A percentile compares a stretch with the other conserved stretches of the same genome.
These are phyloP conservation scores for Onychomys arenicola DNA, from an alignment of 2,797 vertebrate species.

Conservation along the genomic window DNA sequence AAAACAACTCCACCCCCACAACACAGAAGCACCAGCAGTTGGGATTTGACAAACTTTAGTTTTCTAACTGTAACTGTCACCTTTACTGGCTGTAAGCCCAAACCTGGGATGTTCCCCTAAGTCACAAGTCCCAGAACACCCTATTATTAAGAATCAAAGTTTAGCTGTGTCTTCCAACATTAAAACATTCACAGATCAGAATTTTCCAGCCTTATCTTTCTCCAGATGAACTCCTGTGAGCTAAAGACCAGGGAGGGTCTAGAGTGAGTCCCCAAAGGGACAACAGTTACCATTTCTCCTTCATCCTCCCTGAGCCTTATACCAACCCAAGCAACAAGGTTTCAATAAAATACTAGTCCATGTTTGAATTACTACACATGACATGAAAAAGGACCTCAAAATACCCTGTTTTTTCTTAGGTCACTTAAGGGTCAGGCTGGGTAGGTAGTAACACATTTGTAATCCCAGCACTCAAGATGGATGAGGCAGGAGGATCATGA, in stretches of 20 bases:
- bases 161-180: neutral
- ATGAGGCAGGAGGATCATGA: neutral
- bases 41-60: neutral
- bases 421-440: neutral
- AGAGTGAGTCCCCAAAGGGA: neutral
- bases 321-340: slow-evolving; percentile 1
- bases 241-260: neutral
- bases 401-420: neutral
- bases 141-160: neutral
- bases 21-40: slow-evolving; percentile 48
- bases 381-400: slow-evolving; percentile 26
- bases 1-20: too few relatives aligned
- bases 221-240: neutral
- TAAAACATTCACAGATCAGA: neutral
- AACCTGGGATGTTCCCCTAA: neutral
- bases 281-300: neutral
- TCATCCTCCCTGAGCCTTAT: neutral
- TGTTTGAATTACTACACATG: neutral
- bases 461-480: neutral
- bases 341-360: neutral
- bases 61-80: neutral
- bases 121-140: slow-evolving; percentile 3
- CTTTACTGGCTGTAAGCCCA: neutral
- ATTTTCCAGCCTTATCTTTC: too few relatives aligned
- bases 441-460: too few relatives aligned